Evolutionary conservation across 2,797 vertebrate species (phyloP).

Genomic region (Neosilurus mollespiculum): DNA sequence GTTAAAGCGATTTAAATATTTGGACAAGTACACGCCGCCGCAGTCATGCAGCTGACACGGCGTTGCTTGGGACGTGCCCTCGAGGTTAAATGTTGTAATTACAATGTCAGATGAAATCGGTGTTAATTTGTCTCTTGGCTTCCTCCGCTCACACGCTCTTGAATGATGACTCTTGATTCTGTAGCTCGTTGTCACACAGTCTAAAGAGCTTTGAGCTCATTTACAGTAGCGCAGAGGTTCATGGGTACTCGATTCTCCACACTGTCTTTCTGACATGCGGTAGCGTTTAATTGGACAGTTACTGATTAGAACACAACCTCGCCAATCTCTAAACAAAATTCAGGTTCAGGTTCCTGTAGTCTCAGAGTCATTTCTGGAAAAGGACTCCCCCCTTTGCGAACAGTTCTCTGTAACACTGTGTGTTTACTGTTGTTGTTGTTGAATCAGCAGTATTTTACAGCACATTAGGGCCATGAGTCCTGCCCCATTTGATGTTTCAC

Average conservation of each 20-base stretch:
- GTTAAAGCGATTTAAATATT: constrained; percentile 9
- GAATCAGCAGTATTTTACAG: neutral
- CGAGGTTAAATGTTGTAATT: constrained; percentile 24
- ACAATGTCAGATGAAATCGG: constrained; percentile 15
- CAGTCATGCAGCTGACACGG: neutral
- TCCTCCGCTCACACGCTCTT: neutral
- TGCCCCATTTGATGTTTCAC: neutral
- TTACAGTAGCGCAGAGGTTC: neutral
- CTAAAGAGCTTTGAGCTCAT: neutral
- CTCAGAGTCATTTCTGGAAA: too few species aligned
- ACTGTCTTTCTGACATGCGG: too few species aligned
- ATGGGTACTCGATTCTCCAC: too few species aligned
- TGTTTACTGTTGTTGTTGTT: too few species aligned
- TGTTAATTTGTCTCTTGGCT: constrained; percentile 14
- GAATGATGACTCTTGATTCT: neutral
- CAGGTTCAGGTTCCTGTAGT: too few species aligned
- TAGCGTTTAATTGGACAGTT: too few species aligned
- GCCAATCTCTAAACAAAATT: too few species aligned
- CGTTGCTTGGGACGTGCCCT: neutral
- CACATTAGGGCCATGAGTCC: neutral
- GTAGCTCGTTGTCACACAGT: neutral
- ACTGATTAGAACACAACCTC: too few species aligned
- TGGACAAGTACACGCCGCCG: constrained; percentile 5
- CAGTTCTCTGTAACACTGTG: neutral
- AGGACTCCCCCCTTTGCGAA: too few species aligned